phyloP scores from a whole-genome alignment of 2,888 invertebrate genomes.

The Rhogogaster chlorosoma region DNA sequence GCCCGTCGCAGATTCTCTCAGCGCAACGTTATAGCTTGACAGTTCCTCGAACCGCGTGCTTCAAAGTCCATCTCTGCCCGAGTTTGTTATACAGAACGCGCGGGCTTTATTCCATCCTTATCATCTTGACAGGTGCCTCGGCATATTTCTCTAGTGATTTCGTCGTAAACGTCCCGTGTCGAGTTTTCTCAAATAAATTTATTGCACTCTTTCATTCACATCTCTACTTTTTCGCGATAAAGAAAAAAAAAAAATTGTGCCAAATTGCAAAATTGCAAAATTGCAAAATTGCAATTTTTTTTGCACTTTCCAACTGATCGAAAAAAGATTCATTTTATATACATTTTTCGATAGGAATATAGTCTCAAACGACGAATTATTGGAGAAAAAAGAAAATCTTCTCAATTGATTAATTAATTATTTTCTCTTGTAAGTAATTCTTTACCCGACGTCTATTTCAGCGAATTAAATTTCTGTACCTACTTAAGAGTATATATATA shows the following conservation, averaged over 20 bases:
- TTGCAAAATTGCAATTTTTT: too few relatives aligned
- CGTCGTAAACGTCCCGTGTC: neutral
- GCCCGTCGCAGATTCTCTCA: conserved; percentile 48
- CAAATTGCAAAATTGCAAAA: too few relatives aligned
- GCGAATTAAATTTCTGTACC: neutral
- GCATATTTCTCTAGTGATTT: neutral
- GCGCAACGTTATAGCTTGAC: conserved; percentile 47
- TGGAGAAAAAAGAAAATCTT: too few relatives aligned
- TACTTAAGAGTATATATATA: neutral
- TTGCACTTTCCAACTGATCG: too few relatives aligned
- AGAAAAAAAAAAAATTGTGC: neutral
- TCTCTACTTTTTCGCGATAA: neutral
- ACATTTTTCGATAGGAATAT: too few relatives aligned
- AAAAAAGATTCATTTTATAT: neutral
- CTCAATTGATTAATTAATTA: neutral
- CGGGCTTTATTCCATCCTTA: neutral
- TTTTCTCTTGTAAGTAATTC: neutral
- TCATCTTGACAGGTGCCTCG: conserved; percentile 5
- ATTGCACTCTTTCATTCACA: neutral
- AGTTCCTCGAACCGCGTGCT: conserved; percentile 49
- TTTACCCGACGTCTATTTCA: neutral
- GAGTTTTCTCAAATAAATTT: neutral
- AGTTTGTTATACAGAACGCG: neutral
- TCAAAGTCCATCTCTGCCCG: conserved; percentile 29
- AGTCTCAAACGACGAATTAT: too few relatives aligned